Evolutionary conservation across 2,797 vertebrate genomes (phyloP).

Genomic region (Manis crassicaudata): DNA sequence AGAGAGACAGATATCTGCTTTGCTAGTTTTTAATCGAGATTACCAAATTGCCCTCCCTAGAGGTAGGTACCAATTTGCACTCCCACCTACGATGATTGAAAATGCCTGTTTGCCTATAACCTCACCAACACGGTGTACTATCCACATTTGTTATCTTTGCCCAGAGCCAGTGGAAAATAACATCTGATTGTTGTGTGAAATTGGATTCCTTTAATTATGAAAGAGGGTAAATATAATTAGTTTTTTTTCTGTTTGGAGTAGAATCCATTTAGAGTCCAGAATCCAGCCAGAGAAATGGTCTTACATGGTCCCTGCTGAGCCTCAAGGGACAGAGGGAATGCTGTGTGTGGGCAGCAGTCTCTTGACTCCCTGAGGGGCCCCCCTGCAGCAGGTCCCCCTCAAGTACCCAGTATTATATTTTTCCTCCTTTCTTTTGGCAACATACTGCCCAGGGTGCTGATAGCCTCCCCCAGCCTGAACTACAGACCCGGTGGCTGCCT

Average conservation of each 20-base stretch:
- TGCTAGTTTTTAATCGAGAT: background rate
- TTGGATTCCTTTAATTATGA: slow-evolving; percentile 11
- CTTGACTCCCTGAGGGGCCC: accelerated
- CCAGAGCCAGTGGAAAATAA: background rate
- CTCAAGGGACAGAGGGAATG: background rate
- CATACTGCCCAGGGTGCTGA: background rate
- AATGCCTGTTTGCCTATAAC: background rate
- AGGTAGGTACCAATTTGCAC: background rate
- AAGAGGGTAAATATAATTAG: background rate
- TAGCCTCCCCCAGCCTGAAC: background rate
- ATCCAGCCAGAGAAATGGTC: background rate
- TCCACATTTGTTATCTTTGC: background rate
- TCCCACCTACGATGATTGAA: background rate
- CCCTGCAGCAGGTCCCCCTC: background rate
- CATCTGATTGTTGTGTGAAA: background rate
- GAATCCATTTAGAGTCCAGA: background rate
- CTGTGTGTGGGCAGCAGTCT: background rate
- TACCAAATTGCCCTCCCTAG: background rate
- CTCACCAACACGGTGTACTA: background rate
- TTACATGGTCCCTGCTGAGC: background rate
- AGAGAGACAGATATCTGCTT: background rate
- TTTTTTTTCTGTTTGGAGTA: background rate
- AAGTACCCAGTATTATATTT: background rate
- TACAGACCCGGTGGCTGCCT: background rate
- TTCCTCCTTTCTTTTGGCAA: background rate